A percentile compares a stretch with the other conserved stretches of the same genome.
These are phyloP conservation scores for Epizoanthus ramosus DNA, from an alignment of 92 coral and sea anemone genomes.

Conservation along the genomic window DNA sequence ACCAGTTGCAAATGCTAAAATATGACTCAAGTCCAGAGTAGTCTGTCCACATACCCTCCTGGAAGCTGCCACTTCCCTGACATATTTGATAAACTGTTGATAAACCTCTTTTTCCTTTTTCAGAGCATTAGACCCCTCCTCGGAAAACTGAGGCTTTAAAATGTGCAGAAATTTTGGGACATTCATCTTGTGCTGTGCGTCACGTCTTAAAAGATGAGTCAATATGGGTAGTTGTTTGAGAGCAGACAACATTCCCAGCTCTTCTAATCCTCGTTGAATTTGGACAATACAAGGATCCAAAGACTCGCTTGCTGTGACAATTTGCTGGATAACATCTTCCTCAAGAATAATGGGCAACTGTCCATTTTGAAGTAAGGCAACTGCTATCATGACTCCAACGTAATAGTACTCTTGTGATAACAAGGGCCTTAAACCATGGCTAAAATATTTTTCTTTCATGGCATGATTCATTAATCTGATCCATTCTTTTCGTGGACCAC, in stretches of 20 bases:
- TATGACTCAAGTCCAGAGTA: slow-evolving; percentile 50
- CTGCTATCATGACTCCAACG: slow-evolving; percentile 60
- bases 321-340: slow-evolving; percentile 53
- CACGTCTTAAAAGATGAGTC: slow-evolving; percentile 59
- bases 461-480: slow-evolving; percentile 33
- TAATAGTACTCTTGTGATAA: slow-evolving; percentile 44
- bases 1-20: slow-evolving; percentile 59
- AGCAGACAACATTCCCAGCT: slow-evolving; percentile 67
- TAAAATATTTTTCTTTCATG: slow-evolving; percentile 39
- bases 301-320: slow-evolving; percentile 39
- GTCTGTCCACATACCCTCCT: slow-evolving; percentile 62
- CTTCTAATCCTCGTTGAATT: slow-evolving; percentile 54
- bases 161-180: slow-evolving; percentile 56
- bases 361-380: slow-evolving; percentile 67
- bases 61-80: slow-evolving; percentile 65
- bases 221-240: slow-evolving; percentile 57
- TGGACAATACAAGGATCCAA: slow-evolving; percentile 59
- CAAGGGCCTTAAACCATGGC: slow-evolving; percentile 32
- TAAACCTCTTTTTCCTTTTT: slow-evolving; percentile 59
- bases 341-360: slow-evolving; percentile 51
- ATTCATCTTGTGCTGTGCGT: slow-evolving; percentile 45
- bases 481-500: slow-evolving; percentile 69
- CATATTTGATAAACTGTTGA: slow-evolving; percentile 59
- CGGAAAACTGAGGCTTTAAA: slow-evolving; percentile 69
- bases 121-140: slow-evolving; percentile 69